A percentile compares a stretch with the other conserved stretches of the same genome.
phyloP scores from a whole-genome alignment of 2,113 vertebrate genomes.

The Guaruba guarouba region DNA sequence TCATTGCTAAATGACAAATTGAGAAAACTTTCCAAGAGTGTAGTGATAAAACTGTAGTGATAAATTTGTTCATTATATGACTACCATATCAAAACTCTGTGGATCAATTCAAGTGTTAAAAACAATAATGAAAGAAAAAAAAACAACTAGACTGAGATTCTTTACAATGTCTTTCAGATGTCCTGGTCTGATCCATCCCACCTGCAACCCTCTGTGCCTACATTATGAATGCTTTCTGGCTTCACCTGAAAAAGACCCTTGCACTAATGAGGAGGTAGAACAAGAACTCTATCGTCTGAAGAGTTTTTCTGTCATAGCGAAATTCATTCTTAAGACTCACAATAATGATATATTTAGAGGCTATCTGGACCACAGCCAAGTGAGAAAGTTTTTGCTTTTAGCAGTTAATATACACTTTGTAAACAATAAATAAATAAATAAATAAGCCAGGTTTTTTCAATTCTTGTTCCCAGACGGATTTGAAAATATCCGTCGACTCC shows the following conservation, averaged over 20 bases:
- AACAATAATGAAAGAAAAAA: background rate
- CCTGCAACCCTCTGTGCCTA: background rate
- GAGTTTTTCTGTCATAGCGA: background rate
- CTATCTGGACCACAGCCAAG: background rate
- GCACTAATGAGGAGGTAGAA: background rate
- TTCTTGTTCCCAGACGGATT: background rate
- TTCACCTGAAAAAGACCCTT: rapidly evolving
- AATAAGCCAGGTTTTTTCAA: background rate
- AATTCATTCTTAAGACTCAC: background rate
- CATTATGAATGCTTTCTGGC: background rate
- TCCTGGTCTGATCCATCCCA: background rate
- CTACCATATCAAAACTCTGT: background rate
- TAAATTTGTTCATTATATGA: background rate
- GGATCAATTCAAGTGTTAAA: background rate
- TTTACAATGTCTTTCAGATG: background rate
- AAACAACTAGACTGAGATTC: background rate
- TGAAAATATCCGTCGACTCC: background rate
- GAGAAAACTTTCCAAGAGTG: background rate
- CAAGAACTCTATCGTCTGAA: background rate
- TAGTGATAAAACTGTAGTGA: background rate
- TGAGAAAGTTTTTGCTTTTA: background rate
- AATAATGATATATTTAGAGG: background rate
- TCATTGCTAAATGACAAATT: background rate
- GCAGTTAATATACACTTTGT: background rate
- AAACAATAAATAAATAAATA: background rate